Evolutionary conservation across 2,797 vertebrate genomes (phyloP), one percentile per base, ranked within the genome.

Genomic region (Anolis apletophallus): DNA sequence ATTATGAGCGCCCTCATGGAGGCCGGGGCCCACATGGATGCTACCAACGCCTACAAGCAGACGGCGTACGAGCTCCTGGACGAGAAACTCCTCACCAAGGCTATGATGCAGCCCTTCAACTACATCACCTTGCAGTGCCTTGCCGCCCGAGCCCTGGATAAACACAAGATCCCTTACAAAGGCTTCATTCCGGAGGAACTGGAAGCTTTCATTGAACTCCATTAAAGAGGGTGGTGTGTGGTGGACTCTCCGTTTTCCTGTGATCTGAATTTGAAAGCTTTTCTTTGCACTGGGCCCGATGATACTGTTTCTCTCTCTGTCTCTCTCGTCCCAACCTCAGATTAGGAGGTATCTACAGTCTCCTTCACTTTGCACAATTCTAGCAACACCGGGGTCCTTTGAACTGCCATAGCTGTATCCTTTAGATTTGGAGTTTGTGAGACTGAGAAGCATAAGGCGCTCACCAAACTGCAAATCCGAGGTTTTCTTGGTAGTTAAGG

Each of bases 121-220:
- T 97, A 99, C 76, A 89, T 99, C 93, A 98, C 97, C 89, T 97
- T 99, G 90, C 98, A 99, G 98, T 99, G 98, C 97, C 98, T 99
- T 95, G 98, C 98, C 1, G 98, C 98, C 67, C 98, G 98, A 2
- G 97, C 98, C 14, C 96, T 99, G 54, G 98, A 98, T 92, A 97
- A 96, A 94, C 98, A 99, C 97, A 98, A 98, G 97, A 96, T 99
- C 83, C 98, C 98, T 85, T 99, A 99, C 95, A 98, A 98, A 93
- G 98, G 98, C 32, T 97, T 98, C 79, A 98, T 99, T 96, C 98
- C 98, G 0, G 98, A 99, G 91, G 98, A 98, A 94, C 97, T 99
- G 95, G 98, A 99, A 96, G 97, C 98, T 67, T 99, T 99, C 95
- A 99, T 99, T 73, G 97, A 99, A 93, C 97, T 99, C 91, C 98